Percentiles rank a stretch among this genome's conserved stretches.
Evolutionary conservation across 2,113 vertebrate species (phyloP).

Genomic region (Erinaceus europaeus): DNA sequence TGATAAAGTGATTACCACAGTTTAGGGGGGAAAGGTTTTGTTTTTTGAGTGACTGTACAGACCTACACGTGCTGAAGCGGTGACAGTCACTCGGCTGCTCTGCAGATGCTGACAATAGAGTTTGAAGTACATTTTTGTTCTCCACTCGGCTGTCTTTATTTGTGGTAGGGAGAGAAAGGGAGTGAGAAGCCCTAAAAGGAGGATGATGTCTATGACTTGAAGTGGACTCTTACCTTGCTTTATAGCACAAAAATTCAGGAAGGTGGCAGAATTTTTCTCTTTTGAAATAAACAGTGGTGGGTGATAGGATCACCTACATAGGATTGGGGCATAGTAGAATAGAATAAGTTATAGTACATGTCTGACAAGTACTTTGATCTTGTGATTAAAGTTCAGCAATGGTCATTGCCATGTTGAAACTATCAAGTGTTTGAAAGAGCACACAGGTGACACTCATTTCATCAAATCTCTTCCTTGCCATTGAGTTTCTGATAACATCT

Average conservation of each 20-base stretch:
- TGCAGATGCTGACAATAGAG: slow-evolving; percentile 43
- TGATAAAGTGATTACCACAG: slow-evolving; percentile 38
- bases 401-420: slow-evolving; percentile 64
- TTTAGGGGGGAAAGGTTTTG: neutral
- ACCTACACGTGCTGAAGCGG: neutral
- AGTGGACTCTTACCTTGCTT: neutral
- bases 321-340: slow-evolving; percentile 54
- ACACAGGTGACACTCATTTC: slow-evolving; percentile 42
- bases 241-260: slow-evolving; percentile 9
- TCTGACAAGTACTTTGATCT: slow-evolving; percentile 77
- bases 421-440: slow-evolving; percentile 70
- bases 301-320: slow-evolving; percentile 59
- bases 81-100: neutral
- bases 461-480: slow-evolving; percentile 39
- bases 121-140: slow-evolving; percentile 40
- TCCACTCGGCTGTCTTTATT: slow-evolving; percentile 19
- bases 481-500: slow-evolving; percentile 50
- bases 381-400: slow-evolving; percentile 80
- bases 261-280: slow-evolving; percentile 7
- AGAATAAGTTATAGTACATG: slow-evolving; percentile 77
- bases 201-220: slow-evolving; percentile 32
- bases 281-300: slow-evolving; percentile 44
- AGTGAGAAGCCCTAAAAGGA: neutral
- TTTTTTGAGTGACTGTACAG: slow-evolving; percentile 13
- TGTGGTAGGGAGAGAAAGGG: neutral